Percentiles rank a stretch among this genome's conserved stretches.
These are phyloP conservation scores for Mayetiola destructor DNA, from an alignment of 2,888 invertebrate genomes.

Conservation along the genomic window DNA sequence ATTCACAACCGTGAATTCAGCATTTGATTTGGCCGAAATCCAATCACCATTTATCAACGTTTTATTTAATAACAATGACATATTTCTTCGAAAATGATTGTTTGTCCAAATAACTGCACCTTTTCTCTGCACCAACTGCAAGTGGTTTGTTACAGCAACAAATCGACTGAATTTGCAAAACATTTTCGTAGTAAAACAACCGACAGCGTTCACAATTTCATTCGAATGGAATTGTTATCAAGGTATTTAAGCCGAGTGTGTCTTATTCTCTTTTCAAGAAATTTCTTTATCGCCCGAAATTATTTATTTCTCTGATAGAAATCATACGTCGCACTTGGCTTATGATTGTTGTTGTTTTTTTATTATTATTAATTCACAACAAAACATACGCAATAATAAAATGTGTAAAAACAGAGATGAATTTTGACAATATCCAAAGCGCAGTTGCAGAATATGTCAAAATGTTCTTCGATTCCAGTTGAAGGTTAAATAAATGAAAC, in stretches of 20 bases:
- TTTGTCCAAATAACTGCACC: neutral
- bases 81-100: constrained; percentile 5
- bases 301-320: too few relatives aligned
- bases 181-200: too few relatives aligned
- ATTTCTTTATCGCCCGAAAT: too few relatives aligned
- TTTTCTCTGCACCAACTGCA: neutral
- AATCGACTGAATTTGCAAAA: neutral
- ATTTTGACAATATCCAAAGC: neutral
- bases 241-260: too few relatives aligned
- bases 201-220: too few relatives aligned
- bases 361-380: too few relatives aligned
- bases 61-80: constrained; percentile 36
- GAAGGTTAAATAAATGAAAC: constrained; percentile 12
- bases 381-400: too few relatives aligned
- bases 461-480: neutral
- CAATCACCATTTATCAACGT: constrained; percentile 65
- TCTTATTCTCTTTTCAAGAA: too few relatives aligned
- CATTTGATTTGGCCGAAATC: constrained; percentile 52
- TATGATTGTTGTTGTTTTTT: too few relatives aligned
- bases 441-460: constrained; percentile 8
- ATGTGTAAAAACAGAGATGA: neutral
- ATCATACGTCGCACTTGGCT: too few relatives aligned
- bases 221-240: too few relatives aligned
- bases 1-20: constrained; percentile 58
- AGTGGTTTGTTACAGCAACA: neutral